A percentile compares a stretch with the other conserved stretches of the same genome.
phyloP scores from a whole-genome alignment of 2,113 vertebrate genomes.

The Anguilla rostrata region DNA sequence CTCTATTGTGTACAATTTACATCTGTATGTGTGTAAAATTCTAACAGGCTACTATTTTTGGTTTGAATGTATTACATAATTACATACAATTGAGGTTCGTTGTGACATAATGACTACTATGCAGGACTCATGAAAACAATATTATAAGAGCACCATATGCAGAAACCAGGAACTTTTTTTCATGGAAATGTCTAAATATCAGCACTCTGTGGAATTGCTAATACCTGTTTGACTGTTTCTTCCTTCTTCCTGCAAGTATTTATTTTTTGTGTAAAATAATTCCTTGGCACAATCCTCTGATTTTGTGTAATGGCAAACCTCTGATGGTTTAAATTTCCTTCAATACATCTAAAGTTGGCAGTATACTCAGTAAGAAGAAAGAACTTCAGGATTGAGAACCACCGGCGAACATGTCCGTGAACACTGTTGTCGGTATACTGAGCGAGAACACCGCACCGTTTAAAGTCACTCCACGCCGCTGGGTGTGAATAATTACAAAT shows the following conservation, averaged over 20 bases:
- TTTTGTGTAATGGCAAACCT: constrained; percentile 41
- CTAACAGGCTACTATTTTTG: too few relatives aligned
- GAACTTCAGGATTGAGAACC: too few relatives aligned
- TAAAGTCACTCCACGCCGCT: too few relatives aligned
- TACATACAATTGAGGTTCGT: neutral
- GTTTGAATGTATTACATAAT: neutral
- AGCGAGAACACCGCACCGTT: too few relatives aligned
- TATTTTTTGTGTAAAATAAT: constrained; percentile 53
- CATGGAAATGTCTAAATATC: constrained; percentile 35
- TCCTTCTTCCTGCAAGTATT: constrained; percentile 63
- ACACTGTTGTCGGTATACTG: too few relatives aligned
- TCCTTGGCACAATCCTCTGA: constrained; percentile 59
- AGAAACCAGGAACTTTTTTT: constrained; percentile 36
- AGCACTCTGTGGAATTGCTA: constrained; percentile 23
- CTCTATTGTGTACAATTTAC: too few relatives aligned
- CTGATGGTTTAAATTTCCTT: too few relatives aligned
- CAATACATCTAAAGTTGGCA: too few relatives aligned
- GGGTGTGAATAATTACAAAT: too few relatives aligned
- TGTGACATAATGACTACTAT: neutral
- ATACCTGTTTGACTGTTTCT: constrained; percentile 37
- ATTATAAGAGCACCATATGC: constrained; percentile 34
- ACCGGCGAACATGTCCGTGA: too few relatives aligned
- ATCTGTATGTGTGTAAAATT: too few relatives aligned
- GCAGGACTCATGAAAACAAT: neutral
- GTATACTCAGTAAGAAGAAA: too few relatives aligned